These are phyloP conservation scores for Bryconaethiops microstoma DNA, from an alignment of 2,797 vertebrate species.

Conservation along the genomic window DNA sequence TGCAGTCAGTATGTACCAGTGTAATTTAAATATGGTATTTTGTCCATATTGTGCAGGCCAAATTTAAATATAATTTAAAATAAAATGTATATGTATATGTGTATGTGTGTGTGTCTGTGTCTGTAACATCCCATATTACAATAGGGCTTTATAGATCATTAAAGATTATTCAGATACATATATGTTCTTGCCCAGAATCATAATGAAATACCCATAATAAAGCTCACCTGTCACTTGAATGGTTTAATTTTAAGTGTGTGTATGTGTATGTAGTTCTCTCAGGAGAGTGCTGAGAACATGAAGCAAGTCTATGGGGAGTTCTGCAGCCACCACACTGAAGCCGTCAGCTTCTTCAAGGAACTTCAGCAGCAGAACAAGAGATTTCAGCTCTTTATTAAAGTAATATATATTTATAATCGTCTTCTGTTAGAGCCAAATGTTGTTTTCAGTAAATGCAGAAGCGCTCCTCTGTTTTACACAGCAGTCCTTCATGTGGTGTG, in stretches of 20 bases:
- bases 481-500: not conserved
- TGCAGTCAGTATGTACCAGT: too few species aligned
- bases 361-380: constrained; percentile 93
- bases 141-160: too few species aligned
- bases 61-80: too few species aligned
- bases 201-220: too few species aligned
- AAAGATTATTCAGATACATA: too few species aligned
- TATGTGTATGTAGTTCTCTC: constrained; percentile 84
- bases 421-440: not conserved
- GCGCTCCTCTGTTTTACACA: not conserved
- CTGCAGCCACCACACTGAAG: constrained; percentile 94
- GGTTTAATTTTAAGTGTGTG: not conserved
- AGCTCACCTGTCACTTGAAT: too few species aligned
- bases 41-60: too few species aligned
- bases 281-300: constrained; percentile 90
- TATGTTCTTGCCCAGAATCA: too few species aligned
- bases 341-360: constrained; percentile 93
- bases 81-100: too few species aligned
- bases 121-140: too few species aligned
- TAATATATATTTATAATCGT: constrained; percentile 65
- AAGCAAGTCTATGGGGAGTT: constrained; percentile 92
- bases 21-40: too few species aligned
- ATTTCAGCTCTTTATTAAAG: constrained; percentile 95
- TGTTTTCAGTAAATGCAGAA: not conserved
- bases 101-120: too few species aligned